phyloP scores from a whole-genome alignment of 35 echinoderm and acorn worm species.

The Heliocidaris erythrogramma region DNA sequence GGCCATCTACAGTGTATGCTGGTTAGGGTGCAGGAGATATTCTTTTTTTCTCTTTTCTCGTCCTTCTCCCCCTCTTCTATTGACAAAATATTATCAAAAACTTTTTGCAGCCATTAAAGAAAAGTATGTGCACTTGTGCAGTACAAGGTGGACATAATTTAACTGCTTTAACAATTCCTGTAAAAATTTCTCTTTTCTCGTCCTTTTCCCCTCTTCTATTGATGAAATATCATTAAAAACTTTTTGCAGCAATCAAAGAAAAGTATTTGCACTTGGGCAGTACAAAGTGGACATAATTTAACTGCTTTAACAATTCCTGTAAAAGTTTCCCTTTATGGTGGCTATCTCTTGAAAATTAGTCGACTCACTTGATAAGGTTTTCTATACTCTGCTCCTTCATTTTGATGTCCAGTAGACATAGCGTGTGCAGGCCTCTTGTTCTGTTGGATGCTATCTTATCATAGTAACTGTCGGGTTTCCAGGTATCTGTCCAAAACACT shows the following conservation, averaged over 20 bases:
- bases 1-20: no score
- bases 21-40: not conserved
- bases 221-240: no score
- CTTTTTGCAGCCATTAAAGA: no score
- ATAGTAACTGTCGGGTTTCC: constrained; percentile 97
- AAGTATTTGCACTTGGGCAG: no score
- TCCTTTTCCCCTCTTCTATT: not conserved
- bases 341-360: not conserved
- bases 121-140: no score
- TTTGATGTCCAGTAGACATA: constrained; percentile 96
- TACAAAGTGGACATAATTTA: not conserved
- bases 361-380: constrained; percentile 93
- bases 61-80: not conserved
- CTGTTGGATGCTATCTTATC: constrained; percentile 83
- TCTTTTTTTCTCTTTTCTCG: not conserved
- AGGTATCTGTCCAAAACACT: constrained; percentile 97
- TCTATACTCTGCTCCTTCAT: constrained; percentile 97
- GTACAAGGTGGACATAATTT: not conserved
- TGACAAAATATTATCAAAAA: not conserved
- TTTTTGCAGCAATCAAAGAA: no score
- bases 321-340: not conserved
- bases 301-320: not conserved
- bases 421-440: constrained; percentile 76
- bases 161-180: not conserved
- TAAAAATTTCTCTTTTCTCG: not conserved